Percentiles rank a stretch among this genome's conserved stretches.
These are phyloP conservation scores for Panzeria rudis DNA, from an alignment of 2,888 invertebrate species.

Conservation along the genomic window DNA sequence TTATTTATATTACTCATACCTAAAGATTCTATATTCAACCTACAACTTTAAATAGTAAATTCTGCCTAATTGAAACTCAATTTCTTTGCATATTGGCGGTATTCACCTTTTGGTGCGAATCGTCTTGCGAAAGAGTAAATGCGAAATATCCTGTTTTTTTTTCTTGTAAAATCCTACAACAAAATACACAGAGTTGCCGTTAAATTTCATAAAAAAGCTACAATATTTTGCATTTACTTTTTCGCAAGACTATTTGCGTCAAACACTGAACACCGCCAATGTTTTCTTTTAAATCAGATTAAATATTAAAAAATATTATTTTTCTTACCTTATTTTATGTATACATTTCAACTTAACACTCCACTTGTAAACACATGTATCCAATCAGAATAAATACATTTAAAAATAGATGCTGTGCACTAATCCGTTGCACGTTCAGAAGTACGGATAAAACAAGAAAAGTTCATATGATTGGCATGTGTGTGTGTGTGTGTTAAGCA, in stretches of 20 bases:
- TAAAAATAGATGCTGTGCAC: constrained; percentile 15
- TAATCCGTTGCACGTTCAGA: constrained; percentile 1
- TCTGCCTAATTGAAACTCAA: no score
- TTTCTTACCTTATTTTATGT: constrained; percentile 4
- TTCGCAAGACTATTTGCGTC: no score
- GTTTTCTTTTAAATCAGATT: not conserved
- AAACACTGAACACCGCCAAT: not conserved
- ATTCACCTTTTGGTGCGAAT: no score
- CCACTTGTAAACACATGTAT: constrained; percentile 18
- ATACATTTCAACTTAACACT: constrained; percentile 22
- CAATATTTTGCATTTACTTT: no score
- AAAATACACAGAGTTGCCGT: no score
- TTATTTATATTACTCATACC: not conserved
- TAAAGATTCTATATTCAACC: not conserved
- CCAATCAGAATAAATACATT: constrained; percentile 37
- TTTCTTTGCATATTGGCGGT: no score
- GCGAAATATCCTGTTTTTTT: no score
- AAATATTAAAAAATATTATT: constrained; percentile 17
- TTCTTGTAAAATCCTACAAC: no score
- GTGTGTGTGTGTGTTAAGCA: not conserved
- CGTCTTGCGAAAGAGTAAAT: no score
- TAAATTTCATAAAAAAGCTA: no score
- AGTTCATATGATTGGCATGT: not conserved
- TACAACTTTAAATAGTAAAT: no score
- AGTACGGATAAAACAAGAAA: not conserved